Evolutionary conservation across 2,113 vertebrate genomes (phyloP).

Genomic region (Lota lota): DNA sequence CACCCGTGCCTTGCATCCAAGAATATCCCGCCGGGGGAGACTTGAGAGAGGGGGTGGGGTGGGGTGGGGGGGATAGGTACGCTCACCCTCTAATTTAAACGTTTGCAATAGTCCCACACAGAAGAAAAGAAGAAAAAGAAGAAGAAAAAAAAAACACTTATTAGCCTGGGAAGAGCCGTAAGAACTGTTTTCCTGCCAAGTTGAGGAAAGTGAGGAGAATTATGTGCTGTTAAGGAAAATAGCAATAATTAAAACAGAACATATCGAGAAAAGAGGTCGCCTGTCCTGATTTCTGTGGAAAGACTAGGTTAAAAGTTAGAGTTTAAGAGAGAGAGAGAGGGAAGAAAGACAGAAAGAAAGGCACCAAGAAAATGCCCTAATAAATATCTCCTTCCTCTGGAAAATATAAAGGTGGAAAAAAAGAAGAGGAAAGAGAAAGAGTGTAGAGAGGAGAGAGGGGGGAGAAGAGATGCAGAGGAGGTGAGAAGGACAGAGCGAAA

Average conservation of each 20-base stretch:
- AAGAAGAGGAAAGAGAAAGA: slow-evolving; percentile 24
- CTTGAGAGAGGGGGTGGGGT: no score
- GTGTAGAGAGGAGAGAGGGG: background rate
- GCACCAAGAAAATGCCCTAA: slow-evolving; percentile 69
- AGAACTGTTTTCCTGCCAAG: slow-evolving; percentile 60
- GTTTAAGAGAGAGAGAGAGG: slow-evolving; percentile 15
- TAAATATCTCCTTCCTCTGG: slow-evolving; percentile 70
- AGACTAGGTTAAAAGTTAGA: slow-evolving; percentile 34
- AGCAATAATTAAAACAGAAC: slow-evolving; percentile 65
- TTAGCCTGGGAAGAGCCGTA: slow-evolving; percentile 55
- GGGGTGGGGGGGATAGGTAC: slow-evolving; percentile 45
- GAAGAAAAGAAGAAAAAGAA: slow-evolving; percentile 35
- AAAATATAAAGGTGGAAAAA: slow-evolving; percentile 60
- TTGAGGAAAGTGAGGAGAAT: slow-evolving; percentile 54
- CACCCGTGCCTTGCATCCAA: slow-evolving; percentile 54
- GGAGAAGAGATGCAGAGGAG: background rate
- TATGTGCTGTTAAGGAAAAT: slow-evolving; percentile 70
- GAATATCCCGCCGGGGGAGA: slow-evolving; percentile 54
- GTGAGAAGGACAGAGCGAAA: background rate
- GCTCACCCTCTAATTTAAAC: slow-evolving; percentile 61
- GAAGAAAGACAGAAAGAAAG: slow-evolving; percentile 38
- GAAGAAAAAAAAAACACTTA: slow-evolving; percentile 26
- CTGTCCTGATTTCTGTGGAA: slow-evolving; percentile 46
- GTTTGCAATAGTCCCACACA: slow-evolving; percentile 39
- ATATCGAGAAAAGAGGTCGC: slow-evolving; percentile 52